Evolutionary conservation across 2,113 vertebrate species (phyloP).

Genomic region (Lanius ludovicianus): DNA sequence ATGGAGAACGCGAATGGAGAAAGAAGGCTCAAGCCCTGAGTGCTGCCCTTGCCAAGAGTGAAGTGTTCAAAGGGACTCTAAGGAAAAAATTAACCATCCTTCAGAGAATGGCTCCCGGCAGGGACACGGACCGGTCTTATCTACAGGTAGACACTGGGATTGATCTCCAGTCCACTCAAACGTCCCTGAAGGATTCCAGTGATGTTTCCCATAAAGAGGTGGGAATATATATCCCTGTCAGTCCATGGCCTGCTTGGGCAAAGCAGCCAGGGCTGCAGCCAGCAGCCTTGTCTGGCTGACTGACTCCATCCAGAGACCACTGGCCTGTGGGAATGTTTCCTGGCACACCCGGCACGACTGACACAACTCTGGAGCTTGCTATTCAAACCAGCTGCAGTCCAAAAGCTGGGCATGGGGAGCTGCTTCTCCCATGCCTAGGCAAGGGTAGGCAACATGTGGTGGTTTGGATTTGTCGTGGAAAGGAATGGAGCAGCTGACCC

Average conservation of each 20-base stretch:
- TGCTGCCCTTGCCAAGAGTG: conserved; percentile 51
- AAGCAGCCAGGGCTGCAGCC: neutral
- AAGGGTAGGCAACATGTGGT: neutral
- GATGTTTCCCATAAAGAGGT: neutral
- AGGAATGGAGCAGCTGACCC: neutral
- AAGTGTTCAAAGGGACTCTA: conserved; percentile 35
- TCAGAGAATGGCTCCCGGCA: conserved; percentile 36
- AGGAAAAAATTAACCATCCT: conserved; percentile 50
- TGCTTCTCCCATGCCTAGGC: neutral
- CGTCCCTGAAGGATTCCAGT: neutral
- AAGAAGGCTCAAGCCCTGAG: conserved; percentile 63
- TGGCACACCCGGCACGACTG: neutral
- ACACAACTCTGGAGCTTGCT: neutral
- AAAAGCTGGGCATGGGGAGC: neutral
- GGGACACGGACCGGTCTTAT: conserved; percentile 32
- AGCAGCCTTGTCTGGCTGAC: neutral
- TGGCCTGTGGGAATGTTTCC: neutral
- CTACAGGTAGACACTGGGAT: conserved; percentile 46
- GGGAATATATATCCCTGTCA: neutral
- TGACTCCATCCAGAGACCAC: neutral
- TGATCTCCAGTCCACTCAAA: neutral
- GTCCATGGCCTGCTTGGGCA: neutral
- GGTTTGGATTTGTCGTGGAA: neutral
- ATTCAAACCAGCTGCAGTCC: neutral
- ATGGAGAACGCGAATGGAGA: conserved; percentile 65